A percentile compares a stretch with the other conserved stretches of the same genome.
Conservation (phyloP, 2,113 vertebrate species). For the Brachionichthys hirsutus region DNA sequence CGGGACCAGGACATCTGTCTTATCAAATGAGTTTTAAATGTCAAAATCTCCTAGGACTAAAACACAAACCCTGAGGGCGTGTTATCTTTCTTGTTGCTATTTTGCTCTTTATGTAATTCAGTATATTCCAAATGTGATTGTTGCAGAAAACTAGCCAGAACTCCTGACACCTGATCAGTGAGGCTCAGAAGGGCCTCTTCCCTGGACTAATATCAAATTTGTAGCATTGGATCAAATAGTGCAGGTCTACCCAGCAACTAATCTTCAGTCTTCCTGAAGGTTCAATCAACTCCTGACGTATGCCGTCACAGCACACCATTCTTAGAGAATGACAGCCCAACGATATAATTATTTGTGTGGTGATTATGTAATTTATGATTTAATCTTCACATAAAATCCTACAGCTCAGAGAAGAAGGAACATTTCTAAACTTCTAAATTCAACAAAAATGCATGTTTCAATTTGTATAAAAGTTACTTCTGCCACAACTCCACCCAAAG, state of each 20-base stretch:
- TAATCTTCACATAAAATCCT: background rate
- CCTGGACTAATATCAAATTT: slow-evolving; percentile 19
- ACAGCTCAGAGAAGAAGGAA: background rate
- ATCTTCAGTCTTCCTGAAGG: slow-evolving; percentile 1
- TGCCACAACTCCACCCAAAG: too few species aligned
- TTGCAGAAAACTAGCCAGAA: too few species aligned
- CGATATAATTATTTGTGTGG: background rate
- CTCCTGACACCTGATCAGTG: slow-evolving; percentile 10
- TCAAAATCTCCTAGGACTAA: too few species aligned
- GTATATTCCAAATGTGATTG: too few species aligned
- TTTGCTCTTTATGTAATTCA: too few species aligned
- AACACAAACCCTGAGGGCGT: too few species aligned
- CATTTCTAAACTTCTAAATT: too few species aligned
- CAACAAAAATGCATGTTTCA: too few species aligned
- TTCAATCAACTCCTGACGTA: background rate
- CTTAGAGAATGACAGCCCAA: background rate
- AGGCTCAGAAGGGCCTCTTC: slow-evolving; percentile 25
- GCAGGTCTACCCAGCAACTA: background rate
- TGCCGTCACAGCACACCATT: background rate
- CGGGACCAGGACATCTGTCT: background rate
- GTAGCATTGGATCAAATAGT: slow-evolving; percentile 22
- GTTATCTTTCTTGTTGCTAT: too few species aligned
- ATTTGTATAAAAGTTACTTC: too few species aligned
- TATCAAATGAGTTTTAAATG: too few species aligned
- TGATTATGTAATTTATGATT: too few species aligned